Percentiles rank a stretch among this genome's conserved stretches.
These are phyloP conservation scores for Perodicticus potto DNA, from an alignment of 2,797 vertebrate genomes.

Conservation along the genomic window DNA sequence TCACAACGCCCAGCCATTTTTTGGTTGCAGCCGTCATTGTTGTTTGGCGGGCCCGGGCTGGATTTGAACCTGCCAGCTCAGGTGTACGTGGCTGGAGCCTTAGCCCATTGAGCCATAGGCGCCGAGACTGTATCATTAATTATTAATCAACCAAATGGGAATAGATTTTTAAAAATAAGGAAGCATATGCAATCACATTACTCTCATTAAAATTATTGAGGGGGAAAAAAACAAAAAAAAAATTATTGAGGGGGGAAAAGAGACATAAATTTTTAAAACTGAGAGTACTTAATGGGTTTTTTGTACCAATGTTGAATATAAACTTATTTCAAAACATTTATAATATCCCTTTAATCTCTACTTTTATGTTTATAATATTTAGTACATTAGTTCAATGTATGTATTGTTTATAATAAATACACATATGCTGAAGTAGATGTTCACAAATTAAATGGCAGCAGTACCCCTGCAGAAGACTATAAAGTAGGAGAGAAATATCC, in stretches of 20 bases:
- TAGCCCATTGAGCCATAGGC: too few species aligned
- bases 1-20: too few species aligned
- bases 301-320: background rate
- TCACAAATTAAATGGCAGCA: background rate
- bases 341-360: background rate
- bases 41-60: too few species aligned
- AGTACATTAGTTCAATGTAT: background rate
- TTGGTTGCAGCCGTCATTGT: too few species aligned
- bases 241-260: background rate
- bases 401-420: background rate
- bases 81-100: too few species aligned
- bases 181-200: background rate
- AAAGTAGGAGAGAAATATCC: background rate
- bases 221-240: too few species aligned
- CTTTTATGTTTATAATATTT: background rate
- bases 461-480: background rate
- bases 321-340: background rate
- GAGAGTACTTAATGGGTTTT: background rate
- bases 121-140: too few species aligned
- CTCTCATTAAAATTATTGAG: background rate
- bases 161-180: background rate
- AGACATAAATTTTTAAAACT: background rate
- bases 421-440: background rate
- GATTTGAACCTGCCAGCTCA: too few species aligned
- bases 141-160: background rate